Evolutionary conservation across 2,113 vertebrate species (phyloP), one percentile per base, ranked within the genome.

Genomic region (Rhea pennata): DNA sequence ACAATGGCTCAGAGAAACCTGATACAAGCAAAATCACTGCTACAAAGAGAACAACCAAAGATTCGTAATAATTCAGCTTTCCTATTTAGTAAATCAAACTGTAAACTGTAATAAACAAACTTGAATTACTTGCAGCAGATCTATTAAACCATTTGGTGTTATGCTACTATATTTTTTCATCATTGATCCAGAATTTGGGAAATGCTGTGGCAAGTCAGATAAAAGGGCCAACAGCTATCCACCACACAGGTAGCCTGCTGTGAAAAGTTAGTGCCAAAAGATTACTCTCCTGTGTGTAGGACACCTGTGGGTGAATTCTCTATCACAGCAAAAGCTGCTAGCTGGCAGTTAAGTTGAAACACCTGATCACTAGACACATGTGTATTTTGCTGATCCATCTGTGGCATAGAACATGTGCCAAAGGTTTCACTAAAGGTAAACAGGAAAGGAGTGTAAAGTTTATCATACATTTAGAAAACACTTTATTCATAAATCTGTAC

Each of bases 251-350:
- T 94, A 93, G 71, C 74, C 94, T 95, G 88, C 94, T 94, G 91
- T 62, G 92, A 92, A 91, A 92, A 92, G 42, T 71, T 74, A 66
- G 33, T 85, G 95, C 94, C 96, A 96, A 94, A 84, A 95, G 71
- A 89, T 66, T 76, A 95, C 62, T 85, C 74, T 94, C 64, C 40
- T 50, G 9, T 66, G 74, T 31, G 50, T 46, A 89, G 74, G 78
- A 93, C 84, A 93, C 94, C 80, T 83, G 91, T 94, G 94, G 81
- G 71, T 79, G 94, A 91, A 93, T 85, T 62, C 64, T 83, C 72
- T 59, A 27, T 59, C 21, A 58, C 92, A 94, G 27, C 23, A 84
- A 91, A 84, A 95, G 81, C 92, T 92, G 88, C 84, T 89, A 78
- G 66, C 67, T 96, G 95, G 96, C 92, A 96, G 66, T 77, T 91